These are phyloP conservation scores for Cebidichthys violaceus DNA, from an alignment of 2,113 vertebrate species.

Conservation along the genomic window DNA sequence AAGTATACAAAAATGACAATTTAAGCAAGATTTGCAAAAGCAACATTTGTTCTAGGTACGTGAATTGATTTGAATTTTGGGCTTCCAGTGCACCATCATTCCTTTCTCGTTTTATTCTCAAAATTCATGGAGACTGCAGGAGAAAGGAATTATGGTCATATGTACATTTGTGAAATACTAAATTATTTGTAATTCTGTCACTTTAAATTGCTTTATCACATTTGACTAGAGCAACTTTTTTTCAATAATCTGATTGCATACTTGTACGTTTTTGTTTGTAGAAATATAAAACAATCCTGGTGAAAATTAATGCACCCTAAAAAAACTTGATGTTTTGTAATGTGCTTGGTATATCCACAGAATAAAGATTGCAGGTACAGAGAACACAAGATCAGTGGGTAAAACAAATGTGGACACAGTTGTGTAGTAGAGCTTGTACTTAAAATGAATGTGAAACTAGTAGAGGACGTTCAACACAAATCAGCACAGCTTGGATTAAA, in stretches of 20 bases:
- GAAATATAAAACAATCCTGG: neutral
- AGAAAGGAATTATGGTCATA: neutral
- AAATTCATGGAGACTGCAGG: neutral
- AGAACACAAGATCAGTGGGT: slow-evolving; percentile 19
- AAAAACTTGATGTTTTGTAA: slow-evolving; percentile 1
- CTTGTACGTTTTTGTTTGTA: neutral
- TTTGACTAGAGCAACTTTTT: neutral
- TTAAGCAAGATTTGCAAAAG: neutral
- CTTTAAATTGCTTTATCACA: neutral
- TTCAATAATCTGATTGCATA: neutral
- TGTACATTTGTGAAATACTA: neutral
- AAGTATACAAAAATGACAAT: neutral
- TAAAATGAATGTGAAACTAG: slow-evolving; percentile 45
- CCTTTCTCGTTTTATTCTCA: neutral
- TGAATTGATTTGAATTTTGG: neutral
- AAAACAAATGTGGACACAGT: neutral
- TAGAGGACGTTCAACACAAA: slow-evolving; percentile 34
- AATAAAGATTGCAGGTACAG: slow-evolving; percentile 31
- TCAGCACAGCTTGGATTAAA: slow-evolving; percentile 38
- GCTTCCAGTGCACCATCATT: neutral
- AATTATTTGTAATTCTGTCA: neutral
- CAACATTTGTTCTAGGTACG: neutral
- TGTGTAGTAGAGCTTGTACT: slow-evolving; percentile 18
- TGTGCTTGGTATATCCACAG: slow-evolving; percentile 18
- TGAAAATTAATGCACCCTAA: neutral